Evolutionary conservation across 2,888 invertebrate genomes (phyloP), one percentile per base, ranked within the genome.

Genomic region (Pilophorus perplexus): DNA sequence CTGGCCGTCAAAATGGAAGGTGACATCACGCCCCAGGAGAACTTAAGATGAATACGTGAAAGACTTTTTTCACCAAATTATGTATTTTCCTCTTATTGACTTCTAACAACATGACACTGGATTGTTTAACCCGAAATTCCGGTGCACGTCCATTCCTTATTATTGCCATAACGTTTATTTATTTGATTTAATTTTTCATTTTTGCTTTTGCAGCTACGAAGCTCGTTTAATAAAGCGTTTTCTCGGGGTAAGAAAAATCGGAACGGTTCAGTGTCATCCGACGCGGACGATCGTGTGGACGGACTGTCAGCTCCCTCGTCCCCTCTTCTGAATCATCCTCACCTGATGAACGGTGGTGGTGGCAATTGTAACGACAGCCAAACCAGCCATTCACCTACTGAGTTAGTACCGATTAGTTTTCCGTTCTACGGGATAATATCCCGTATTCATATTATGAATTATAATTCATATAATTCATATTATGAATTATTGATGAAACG

Each of bases 181-280:
- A 33, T 33, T 33, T 33, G 6, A 12, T 33, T 8, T 8, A 33
- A 33, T 33, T 33, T 33, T 12, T 6, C 6, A 42, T 42, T 5
- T 42, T 42, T 20, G 16, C 8, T 2, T 6, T 50, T 50, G 71
- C 78, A 84, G 91, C 81, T 98, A 70, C 84, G 97, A 64, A 95
- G 93, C 77, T 97, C 97, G 33, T 96, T 99, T 79, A 95, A 93
- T 73, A 96, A 97, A 80, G 98, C 97, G 18, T 98, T 98, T 80
- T 93, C 93, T 16, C 83, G 91, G 71, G 88, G 76, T 82, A 88
- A 71, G 86, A 88, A 81, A 77, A 80, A 71, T 75, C 78, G 75
- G 70, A 78, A 75, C 74, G 79, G 76, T 69, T 73, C 73, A 70
- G 71, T 70, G 71, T 75, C 79, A 68, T 81, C 78, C 22, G 84